phyloP scores from a whole-genome alignment of 2,797 vertebrate genomes.

The Eulemur mongoz region DNA sequence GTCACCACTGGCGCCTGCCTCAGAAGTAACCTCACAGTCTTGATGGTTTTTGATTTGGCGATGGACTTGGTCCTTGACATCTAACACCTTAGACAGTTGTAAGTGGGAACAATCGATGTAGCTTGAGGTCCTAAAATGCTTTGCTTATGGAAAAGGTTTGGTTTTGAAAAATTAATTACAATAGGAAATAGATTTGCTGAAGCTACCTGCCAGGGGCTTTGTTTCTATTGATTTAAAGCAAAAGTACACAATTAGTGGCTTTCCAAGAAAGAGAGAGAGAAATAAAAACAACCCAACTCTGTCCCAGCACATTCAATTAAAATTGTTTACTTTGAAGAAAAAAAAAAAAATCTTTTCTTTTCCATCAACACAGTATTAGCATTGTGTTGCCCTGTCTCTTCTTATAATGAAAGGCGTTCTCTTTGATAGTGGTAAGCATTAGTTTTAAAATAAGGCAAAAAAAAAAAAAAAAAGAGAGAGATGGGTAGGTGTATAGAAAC shows the following conservation, averaged over 20 bases:
- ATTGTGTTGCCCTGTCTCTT: background rate
- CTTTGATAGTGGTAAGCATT: background rate
- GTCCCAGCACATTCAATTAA: background rate
- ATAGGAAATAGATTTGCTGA: background rate
- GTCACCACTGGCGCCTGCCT: background rate
- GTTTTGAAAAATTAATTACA: background rate
- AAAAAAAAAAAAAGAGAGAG: background rate
- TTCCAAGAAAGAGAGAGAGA: background rate
- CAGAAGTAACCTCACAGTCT: background rate
- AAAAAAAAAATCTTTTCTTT: background rate
- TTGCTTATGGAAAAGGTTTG: background rate
- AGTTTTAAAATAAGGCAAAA: background rate
- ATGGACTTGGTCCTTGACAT: background rate
- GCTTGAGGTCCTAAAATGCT: conserved; percentile 4
- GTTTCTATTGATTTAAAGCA: background rate
- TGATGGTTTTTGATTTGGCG: background rate
- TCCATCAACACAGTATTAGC: background rate
- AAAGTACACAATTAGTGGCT: background rate
- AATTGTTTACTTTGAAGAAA: background rate
- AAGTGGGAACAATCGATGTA: background rate
- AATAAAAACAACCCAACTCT: background rate
- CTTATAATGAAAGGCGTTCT: background rate
- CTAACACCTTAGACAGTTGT: background rate
- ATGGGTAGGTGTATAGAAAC: background rate
- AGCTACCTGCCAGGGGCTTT: background rate